These are phyloP conservation scores for Zaprionus capensis DNA, from an alignment of 1,140 invertebrate genomes.

Conservation along the genomic window DNA sequence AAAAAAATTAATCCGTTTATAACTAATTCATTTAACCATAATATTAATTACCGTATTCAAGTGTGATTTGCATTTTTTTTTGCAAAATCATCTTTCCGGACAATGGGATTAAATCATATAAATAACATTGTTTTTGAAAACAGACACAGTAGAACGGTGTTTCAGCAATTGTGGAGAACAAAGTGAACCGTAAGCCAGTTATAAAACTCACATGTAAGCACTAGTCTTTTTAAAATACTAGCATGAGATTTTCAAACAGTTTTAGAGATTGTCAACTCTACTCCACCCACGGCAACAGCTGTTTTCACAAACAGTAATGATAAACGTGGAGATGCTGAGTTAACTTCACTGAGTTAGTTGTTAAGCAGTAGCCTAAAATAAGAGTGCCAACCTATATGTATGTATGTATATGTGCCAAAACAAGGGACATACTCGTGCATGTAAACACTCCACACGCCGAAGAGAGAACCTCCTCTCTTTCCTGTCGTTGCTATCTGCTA, in stretches of 20 bases:
- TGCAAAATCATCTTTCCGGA: slow-evolving; percentile 56
- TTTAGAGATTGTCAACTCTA: slow-evolving; percentile 46
- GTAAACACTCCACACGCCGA: background rate
- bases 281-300: slow-evolving; percentile 42
- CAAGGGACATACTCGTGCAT: slow-evolving; percentile 7
- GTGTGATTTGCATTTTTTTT: slow-evolving; percentile 50
- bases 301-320: slow-evolving; percentile 28
- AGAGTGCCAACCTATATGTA: slow-evolving; percentile 31
- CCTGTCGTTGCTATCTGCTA: slow-evolving; percentile 9
- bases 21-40: background rate
- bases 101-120: slow-evolving; percentile 47
- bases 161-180: slow-evolving; percentile 39
- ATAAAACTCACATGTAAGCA: slow-evolving; percentile 17
- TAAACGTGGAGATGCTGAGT: slow-evolving; percentile 60
- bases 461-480: slow-evolving; percentile 23
- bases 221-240: slow-evolving; percentile 9
- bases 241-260: background rate
- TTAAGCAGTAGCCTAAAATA: slow-evolving; percentile 16
- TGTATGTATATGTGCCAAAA: slow-evolving; percentile 30
- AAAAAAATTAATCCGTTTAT: no score
- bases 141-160: slow-evolving; percentile 35
- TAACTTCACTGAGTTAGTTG: slow-evolving; percentile 32
- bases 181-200: slow-evolving; percentile 3
- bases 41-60: background rate
- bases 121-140: slow-evolving; percentile 37